Percentiles rank a stretch among this genome's conserved stretches.
Conservation (phyloP, 1,140 invertebrate genomes). For the Geopemphigus sp. region DNA sequence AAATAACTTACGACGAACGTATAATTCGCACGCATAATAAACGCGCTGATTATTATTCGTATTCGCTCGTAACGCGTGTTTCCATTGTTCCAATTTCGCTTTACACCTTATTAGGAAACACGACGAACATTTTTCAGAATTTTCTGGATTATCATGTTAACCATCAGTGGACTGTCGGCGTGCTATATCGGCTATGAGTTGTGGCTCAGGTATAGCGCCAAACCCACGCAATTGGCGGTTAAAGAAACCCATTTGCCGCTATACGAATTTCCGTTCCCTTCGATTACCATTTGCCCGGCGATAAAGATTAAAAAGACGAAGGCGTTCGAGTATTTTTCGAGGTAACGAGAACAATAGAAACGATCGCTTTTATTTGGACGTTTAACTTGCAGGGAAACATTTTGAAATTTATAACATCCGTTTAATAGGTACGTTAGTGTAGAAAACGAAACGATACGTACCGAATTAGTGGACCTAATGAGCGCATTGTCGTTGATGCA, state of each 20-base stretch:
- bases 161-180: constrained; percentile 51
- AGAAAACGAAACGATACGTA: neutral
- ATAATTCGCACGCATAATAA: no score
- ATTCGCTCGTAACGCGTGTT: neutral
- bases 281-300: constrained; percentile 54
- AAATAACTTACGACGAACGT: no score
- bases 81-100: neutral
- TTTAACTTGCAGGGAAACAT: neutral
- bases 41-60: no score
- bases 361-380: neutral
- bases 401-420: neutral
- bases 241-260: constrained; percentile 54
- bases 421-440: constrained; percentile 45
- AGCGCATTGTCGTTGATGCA: constrained; percentile 52
- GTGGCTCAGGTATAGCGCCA: constrained; percentile 51
- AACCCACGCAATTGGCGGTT: constrained; percentile 53
- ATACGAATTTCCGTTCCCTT: constrained; percentile 54
- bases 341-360: constrained; percentile 36
- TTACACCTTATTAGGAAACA: neutral
- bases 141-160: constrained; percentile 51
- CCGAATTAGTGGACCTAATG: constrained; percentile 50
- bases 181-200: constrained; percentile 49
- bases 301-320: constrained; percentile 52
- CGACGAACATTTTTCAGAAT: constrained; percentile 40
- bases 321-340: constrained; percentile 52